A percentile compares a stretch with the other conserved stretches of the same genome.
phyloP scores from a whole-genome alignment of 2,888 invertebrate species.

The Brachylomia viminalis region DNA sequence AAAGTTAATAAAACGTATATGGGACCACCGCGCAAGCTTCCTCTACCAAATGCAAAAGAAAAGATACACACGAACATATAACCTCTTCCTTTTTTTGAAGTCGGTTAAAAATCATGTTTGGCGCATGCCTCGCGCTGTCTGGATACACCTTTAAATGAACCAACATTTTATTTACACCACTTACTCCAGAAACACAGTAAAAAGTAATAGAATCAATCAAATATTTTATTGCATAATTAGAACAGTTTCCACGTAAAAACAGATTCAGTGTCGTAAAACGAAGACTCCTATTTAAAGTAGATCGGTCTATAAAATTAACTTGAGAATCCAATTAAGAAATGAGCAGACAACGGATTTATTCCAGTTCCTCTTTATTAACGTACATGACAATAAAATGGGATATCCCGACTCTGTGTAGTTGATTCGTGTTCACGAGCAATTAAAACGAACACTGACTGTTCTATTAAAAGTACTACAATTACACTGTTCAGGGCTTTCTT shows the following conservation, averaged over 20 bases:
- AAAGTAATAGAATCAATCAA: constrained; percentile 70
- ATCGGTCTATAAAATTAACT: constrained; percentile 87
- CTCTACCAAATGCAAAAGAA: too few species aligned
- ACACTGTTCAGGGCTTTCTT: constrained; percentile 18
- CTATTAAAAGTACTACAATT: constrained; percentile 54
- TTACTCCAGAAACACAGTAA: constrained; percentile 49
- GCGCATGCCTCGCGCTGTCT: too few species aligned
- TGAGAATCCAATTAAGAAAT: constrained; percentile 89
- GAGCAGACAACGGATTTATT: constrained; percentile 85
- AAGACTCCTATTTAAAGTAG: constrained; percentile 82
- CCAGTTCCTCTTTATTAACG: constrained; percentile 83
- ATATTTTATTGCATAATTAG: constrained; percentile 71
- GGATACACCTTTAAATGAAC: not conserved
- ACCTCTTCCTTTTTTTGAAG: too few species aligned
- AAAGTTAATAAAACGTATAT: too few species aligned
- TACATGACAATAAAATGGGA: constrained; percentile 82
- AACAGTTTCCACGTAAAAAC: constrained; percentile 74
- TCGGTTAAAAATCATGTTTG: too few species aligned
- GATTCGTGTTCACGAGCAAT: constrained; percentile 70
- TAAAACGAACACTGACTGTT: constrained; percentile 67
- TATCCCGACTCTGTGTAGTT: constrained; percentile 75
- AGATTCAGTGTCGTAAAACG: constrained; percentile 83
- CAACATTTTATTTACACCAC: constrained; percentile 37
- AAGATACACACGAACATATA: too few species aligned
- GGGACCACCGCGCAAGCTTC: too few species aligned